These are phyloP conservation scores for Ameiurus melas DNA, from an alignment of 2,113 vertebrate species.

Conservation along the genomic window DNA sequence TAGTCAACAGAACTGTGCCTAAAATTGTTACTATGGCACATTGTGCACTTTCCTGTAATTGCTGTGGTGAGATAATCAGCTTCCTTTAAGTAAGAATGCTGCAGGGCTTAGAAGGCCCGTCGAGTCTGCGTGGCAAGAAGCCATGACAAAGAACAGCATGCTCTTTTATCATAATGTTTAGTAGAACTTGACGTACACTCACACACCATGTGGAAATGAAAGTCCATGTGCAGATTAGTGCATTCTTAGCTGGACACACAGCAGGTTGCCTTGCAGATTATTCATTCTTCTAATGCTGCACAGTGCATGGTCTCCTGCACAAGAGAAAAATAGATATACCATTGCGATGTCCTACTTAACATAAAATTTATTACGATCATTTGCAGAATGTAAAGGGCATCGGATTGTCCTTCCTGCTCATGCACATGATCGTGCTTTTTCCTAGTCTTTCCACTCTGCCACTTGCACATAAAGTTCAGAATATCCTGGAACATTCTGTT, in stretches of 20 bases:
- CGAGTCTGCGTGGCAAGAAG: neutral
- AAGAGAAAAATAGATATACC: neutral
- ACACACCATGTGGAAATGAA: neutral
- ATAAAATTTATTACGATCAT: neutral
- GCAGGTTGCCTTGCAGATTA: neutral
- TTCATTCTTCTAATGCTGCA: neutral
- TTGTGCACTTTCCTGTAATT: slow-evolving; percentile 13
- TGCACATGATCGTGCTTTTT: neutral
- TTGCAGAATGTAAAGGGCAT: neutral
- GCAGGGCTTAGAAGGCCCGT: neutral
- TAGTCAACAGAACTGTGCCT: neutral
- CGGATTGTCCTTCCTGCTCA: neutral
- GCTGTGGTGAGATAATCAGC: neutral
- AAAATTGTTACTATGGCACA: neutral
- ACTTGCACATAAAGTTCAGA: slow-evolving; percentile 46
- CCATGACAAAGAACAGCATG: slow-evolving; percentile 10
- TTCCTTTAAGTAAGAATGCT: slow-evolving; percentile 24
- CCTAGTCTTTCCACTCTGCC: neutral
- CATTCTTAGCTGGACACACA: neutral
- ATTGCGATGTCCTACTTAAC: neutral
- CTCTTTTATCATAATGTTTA: neutral
- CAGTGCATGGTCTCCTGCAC: neutral
- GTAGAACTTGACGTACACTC: slow-evolving; percentile 1
- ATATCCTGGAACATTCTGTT: slow-evolving; percentile 53
- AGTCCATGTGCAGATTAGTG: neutral